These are phyloP conservation scores for Drosophila sturtevanti DNA, from an alignment of 1,140 invertebrate species.

Conservation along the genomic window DNA sequence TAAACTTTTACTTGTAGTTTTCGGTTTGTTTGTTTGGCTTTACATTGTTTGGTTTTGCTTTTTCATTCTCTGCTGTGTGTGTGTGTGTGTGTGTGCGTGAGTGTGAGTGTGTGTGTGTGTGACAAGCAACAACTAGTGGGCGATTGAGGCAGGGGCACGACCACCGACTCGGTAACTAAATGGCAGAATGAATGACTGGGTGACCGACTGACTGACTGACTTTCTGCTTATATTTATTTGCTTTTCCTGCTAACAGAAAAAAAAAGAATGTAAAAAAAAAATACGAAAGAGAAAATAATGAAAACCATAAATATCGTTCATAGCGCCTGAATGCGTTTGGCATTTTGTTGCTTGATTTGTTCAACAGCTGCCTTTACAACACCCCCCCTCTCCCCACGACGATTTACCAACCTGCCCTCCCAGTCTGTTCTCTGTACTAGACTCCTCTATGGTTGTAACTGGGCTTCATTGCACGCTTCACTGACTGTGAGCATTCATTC, in stretches of 20 bases:
- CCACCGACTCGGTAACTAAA: not conserved
- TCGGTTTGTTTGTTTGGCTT: conserved; percentile 7
- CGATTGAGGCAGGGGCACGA: conserved; percentile 22
- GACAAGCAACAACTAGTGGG: conserved; percentile 12
- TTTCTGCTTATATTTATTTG: conserved; percentile 63
- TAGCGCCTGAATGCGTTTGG: conserved; percentile 56
- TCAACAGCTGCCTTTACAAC: conserved; percentile 30
- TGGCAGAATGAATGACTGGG: conserved; percentile 9
- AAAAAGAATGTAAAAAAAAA: not conserved
- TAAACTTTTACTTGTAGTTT: conserved; percentile 40
- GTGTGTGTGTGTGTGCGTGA: no score
- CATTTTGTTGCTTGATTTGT: conserved; percentile 41
- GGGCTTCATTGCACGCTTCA: conserved; percentile 44
- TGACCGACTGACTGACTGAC: conserved; percentile 16
- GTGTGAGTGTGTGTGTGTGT: not conserved
- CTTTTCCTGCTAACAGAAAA: conserved; percentile 41
- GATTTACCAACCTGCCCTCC: not conserved
- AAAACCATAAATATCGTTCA: conserved; percentile 72
- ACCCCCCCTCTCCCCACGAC: not conserved
- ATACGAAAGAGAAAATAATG: conserved; percentile 3
- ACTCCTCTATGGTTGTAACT: not conserved
- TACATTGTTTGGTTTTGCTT: conserved; percentile 32
- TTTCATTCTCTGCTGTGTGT: conserved; percentile 18
- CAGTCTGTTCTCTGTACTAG: not conserved
- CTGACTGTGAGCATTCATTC: conserved; percentile 52